phyloP scores from a whole-genome alignment of 2,888 invertebrate species.

The Bugula neritina region DNA sequence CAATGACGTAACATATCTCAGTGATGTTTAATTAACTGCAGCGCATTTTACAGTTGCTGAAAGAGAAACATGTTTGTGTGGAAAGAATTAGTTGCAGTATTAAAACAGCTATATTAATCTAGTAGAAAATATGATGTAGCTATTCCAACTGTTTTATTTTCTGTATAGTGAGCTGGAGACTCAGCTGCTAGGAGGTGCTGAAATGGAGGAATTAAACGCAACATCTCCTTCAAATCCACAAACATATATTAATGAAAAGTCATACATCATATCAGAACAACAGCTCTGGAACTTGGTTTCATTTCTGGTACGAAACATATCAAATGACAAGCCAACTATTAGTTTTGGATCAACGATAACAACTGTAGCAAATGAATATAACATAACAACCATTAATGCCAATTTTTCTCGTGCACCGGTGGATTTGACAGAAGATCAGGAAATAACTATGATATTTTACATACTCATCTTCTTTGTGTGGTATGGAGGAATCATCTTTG shows the following conservation, averaged over 20 bases:
- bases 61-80: too few relatives aligned
- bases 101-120: too few relatives aligned
- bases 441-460: conserved; percentile 10
- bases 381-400: too few relatives aligned
- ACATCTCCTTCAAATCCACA: background rate
- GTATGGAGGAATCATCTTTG: conserved; percentile 20
- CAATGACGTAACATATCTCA: too few relatives aligned
- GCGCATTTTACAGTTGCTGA: too few relatives aligned
- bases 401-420: background rate
- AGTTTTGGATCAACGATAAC: background rate
- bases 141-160: background rate
- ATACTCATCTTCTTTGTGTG: conserved; percentile 9
- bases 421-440: background rate
- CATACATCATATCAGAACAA: background rate
- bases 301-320: background rate
- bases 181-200: background rate
- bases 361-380: background rate
- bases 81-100: too few relatives aligned
- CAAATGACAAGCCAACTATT: background rate
- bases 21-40: too few relatives aligned
- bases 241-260: background rate
- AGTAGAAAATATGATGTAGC: background rate
- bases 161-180: background rate
- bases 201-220: background rate
- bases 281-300: conserved; percentile 1